Base-by-base conservation (phyloP, 2,797 vertebrate species). In the Helostoma temminkii region DNA sequence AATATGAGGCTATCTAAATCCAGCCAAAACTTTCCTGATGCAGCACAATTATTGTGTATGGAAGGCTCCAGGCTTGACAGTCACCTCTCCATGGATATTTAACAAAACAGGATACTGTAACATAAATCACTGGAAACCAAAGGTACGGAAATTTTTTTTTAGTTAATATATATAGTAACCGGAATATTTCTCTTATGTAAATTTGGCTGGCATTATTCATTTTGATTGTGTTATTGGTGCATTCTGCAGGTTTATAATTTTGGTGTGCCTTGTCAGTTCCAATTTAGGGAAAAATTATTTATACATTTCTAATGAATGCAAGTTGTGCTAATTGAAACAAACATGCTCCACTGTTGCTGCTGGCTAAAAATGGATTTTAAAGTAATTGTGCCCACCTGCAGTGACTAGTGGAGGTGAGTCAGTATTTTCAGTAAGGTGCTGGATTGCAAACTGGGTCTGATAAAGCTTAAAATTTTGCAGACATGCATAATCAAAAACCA, bases 281-380 rank as follows among this genome's bases (percentile, higher is more conserved):
- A 30, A 49, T 41, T 73, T 18, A 22, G 28, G 28, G 14, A 52
- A 54, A 75, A 55, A 24, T 22, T 5, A 26, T 32, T 56, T 6
- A 10, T 7, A 65, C 26, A 19, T 54, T 24, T 49, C 57, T 16
- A 58, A 49, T 19, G 24, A 24, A 10, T 58, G 39, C 30, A 50
- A 34, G 54, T 61, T 39, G 16, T 22, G 14, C 14, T 41, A 72
- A 66, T 6, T 64, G 39, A 72, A 60, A 75, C 21, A 42, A 52
- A 66, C 18, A 18, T 6, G 26, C 21, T 66, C n/a, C 36, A 39
- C 42, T 28, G 64, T 46, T 50, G 14, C 65, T 64, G 52, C 52
- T 50, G 61, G 36, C 41, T 26, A 28, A 43, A 36, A 9, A 25
- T 53, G 6, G 52, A 72, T 66, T 69, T 72, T 1, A 47, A 37